Percentiles rank a stretch among this genome's conserved stretches.
Conservation (phyloP, 2,888 invertebrate genomes). For the Listrodromus nycthemerus region DNA sequence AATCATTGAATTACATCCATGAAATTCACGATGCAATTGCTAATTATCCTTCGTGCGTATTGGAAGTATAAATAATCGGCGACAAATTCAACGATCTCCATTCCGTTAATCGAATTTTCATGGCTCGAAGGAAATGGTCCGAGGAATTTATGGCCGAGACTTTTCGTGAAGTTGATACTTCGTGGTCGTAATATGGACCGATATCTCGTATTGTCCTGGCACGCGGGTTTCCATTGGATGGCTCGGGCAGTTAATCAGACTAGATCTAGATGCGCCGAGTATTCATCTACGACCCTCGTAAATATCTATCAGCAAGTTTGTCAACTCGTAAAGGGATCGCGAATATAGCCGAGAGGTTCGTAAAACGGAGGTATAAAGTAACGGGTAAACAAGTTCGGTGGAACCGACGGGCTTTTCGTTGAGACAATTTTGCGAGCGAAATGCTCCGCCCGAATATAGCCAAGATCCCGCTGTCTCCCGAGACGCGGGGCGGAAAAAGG, state of each 20-base stretch:
- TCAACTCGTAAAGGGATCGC: conserved; percentile 36
- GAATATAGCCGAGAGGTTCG: conserved; percentile 36
- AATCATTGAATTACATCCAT: conserved; percentile 6
- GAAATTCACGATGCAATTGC: not conserved
- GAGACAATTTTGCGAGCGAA: conserved; percentile 53
- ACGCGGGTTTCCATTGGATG: not conserved
- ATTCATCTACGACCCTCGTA: conserved; percentile 33
- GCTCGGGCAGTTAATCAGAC: conserved; percentile 28
- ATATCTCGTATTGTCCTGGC: conserved; percentile 28
- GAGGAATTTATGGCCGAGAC: conserved; percentile 11
- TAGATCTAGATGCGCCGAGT: conserved; percentile 28
- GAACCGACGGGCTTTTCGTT: conserved; percentile 40
- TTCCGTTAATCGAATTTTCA: conserved; percentile 42
- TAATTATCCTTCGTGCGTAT: conserved; percentile 14
- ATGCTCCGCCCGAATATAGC: conserved; percentile 30
- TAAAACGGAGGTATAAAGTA: conserved; percentile 51
- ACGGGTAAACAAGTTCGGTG: conserved; percentile 23
- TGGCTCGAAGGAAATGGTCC: conserved; percentile 2
- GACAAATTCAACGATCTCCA: conserved; percentile 35
- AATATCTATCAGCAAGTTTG: conserved; percentile 58
- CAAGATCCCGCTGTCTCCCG: conserved; percentile 21
- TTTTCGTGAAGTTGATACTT: conserved; percentile 42
- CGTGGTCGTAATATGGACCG: conserved; percentile 41
- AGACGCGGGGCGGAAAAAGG: conserved; percentile 18
- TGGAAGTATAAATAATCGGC: conserved; percentile 25